A percentile compares a stretch with the other conserved stretches of the same genome.
Evolutionary conservation across 2,797 vertebrate species (phyloP).

Genomic region (Pipistrellus kuhlii): DNA sequence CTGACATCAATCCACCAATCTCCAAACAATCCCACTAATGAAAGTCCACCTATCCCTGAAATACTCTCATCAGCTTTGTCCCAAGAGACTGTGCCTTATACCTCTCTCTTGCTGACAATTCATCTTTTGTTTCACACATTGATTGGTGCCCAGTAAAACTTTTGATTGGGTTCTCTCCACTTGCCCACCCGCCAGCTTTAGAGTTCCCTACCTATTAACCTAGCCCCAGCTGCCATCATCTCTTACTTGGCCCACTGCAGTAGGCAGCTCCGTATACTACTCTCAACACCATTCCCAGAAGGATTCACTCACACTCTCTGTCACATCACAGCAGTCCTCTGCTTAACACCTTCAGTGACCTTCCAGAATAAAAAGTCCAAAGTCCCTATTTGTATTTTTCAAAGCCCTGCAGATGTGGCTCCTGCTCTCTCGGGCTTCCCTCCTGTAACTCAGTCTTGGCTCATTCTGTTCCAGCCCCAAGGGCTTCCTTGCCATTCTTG

Average conservation of each 20-base stretch:
- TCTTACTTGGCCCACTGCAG: not conserved
- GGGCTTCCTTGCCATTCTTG: not conserved
- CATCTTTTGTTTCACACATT: not conserved
- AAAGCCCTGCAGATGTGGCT: not conserved
- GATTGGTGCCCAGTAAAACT: not conserved
- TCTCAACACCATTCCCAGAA: not conserved
- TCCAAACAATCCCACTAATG: too few species aligned
- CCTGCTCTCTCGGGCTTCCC: not conserved
- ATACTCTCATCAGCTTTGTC: not conserved
- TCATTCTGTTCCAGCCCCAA: not conserved
- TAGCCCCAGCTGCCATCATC: not conserved
- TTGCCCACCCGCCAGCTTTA: not conserved
- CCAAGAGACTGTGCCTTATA: not conserved
- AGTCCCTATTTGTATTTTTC: not conserved
- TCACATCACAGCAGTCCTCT: not conserved
- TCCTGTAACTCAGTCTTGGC: not conserved
- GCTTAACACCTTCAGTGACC: not conserved
- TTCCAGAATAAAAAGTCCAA: not conserved
- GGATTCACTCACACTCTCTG: not conserved
- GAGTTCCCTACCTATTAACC: not conserved
- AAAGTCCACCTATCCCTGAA: not conserved
- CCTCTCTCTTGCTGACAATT: not conserved
- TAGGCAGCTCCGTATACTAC: not conserved
- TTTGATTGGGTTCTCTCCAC: not conserved
- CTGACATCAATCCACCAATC: not conserved